These are phyloP conservation scores for Notolepis coatsorum DNA, from an alignment of 2,797 vertebrate genomes.

Conservation along the genomic window DNA sequence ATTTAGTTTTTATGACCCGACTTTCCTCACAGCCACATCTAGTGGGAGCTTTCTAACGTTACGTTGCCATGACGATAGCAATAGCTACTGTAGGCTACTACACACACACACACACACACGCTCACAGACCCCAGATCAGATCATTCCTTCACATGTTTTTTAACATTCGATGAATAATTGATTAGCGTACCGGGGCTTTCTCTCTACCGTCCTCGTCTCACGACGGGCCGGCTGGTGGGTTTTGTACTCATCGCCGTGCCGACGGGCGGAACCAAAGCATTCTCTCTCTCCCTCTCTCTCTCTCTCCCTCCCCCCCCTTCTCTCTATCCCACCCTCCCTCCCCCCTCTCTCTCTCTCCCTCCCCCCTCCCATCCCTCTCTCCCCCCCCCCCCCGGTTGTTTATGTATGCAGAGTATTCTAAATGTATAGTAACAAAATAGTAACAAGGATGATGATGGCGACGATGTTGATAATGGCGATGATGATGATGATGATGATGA, in stretches of 20 bases:
- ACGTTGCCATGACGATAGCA: conserved; percentile 24
- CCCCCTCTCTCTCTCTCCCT: conserved; percentile 37
- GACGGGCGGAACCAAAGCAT: conserved; percentile 68
- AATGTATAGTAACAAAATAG: conserved; percentile 55
- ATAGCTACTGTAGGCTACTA: conserved; percentile 35
- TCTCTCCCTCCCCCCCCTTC: conserved; percentile 49
- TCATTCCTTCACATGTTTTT: conserved; percentile 49
- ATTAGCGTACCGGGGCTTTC: conserved; percentile 48
- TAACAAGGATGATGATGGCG: conserved; percentile 36
- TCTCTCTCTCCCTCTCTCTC: conserved; percentile 19
- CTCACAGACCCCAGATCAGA: conserved; percentile 27
- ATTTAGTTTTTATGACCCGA: conserved; percentile 21
- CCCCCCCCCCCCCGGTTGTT: conserved; percentile 45
- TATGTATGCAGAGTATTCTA: conserved; percentile 65
- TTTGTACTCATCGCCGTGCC: conserved; percentile 68
- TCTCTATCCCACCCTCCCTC: conserved; percentile 63
- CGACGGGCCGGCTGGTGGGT: conserved; percentile 11
- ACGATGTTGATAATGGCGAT: conserved; percentile 34
- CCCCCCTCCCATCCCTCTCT: conserved; percentile 29
- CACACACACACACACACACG: no score
- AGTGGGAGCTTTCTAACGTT: conserved; percentile 26
- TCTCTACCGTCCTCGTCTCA: conserved; percentile 31
- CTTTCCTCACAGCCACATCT: conserved; percentile 23
- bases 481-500: conserved; percentile 42
- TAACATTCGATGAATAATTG: conserved; percentile 57